Evolutionary conservation across 2,113 vertebrate species (phyloP), one percentile per base, ranked within the genome.

Genomic region (Paramormyrops kingsleyae): DNA sequence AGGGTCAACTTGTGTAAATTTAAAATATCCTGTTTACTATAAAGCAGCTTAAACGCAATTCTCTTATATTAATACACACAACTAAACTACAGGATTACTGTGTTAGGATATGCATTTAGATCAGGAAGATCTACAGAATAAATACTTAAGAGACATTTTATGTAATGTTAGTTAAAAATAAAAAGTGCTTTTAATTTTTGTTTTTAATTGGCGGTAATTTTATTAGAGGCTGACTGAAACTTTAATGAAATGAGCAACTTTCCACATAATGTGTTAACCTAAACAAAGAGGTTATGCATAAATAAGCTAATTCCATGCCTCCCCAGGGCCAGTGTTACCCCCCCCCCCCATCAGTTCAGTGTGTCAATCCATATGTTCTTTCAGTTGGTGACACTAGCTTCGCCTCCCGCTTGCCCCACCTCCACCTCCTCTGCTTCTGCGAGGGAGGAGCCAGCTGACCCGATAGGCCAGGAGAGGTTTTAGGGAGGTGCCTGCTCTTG

Each of bases 401-500:
- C 42, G 39, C 83, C 83, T 47, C 85, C 31, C 15, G 8, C n/a
- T 21, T 39, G 50, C 50, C 49, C 50, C 27, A 19, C 2, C 49
- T 46, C 46, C n/a, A n/a, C n/a, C 83, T n/a, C 39, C 50, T 50
- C 49, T 0, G 42, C 42, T 47, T 24, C 35, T 9, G 44, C 4
- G 21, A 21, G 50, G 85, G 31, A 87, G 50, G 70, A 83, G 47
- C 12, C 88, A 83, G 27, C 49, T 56, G 74, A 52, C 44, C 49
- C 10, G 4, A 39, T 56, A 77, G 4, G 70, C 88, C 88, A 83
- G 39, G 5, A 12, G 27, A 31, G 53, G 56, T 74, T 87, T 87
- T 87, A 70, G 42, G 83, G 92, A 91, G 94, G 92, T 93, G 90
- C 88, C 88, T 92, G 91, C 92, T 93, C 94, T 93, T 93, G 92